phyloP scores from a whole-genome alignment of 2,888 invertebrate genomes.

The Drosophila vallismaia region DNA sequence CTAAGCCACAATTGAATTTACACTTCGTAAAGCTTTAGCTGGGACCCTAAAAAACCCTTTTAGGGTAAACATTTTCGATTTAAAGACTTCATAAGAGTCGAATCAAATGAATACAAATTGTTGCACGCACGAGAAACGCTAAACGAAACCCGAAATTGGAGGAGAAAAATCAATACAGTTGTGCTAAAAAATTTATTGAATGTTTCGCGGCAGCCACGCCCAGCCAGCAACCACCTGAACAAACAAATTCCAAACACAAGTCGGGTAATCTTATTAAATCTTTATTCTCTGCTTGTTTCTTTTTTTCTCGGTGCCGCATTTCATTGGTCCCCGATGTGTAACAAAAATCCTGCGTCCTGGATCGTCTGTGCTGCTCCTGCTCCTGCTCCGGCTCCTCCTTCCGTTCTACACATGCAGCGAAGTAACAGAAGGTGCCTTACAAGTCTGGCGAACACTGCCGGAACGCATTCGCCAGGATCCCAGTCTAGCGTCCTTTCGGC shows the following conservation, averaged over 20 bases:
- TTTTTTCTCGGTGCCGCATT: conserved; percentile 29
- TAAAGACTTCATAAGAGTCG: conserved; percentile 39
- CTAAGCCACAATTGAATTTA: conserved; percentile 45
- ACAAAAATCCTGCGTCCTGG: conserved; percentile 45
- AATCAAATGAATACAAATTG: conserved; percentile 39
- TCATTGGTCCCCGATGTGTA: conserved; percentile 68
- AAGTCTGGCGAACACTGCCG: conserved; percentile 88
- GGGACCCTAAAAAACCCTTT: conserved; percentile 20
- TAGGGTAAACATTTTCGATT: conserved; percentile 51
- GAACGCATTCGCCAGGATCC: conserved; percentile 89
- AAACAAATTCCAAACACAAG: conserved; percentile 66
- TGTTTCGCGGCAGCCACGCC: conserved; percentile 45
- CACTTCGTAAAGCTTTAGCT: conserved; percentile 37
- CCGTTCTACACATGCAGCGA: conserved; percentile 81
- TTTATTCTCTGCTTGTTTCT: conserved; percentile 44
- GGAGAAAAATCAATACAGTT: conserved; percentile 62
- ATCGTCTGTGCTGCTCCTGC: background rate
- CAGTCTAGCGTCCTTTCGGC: conserved; percentile 86
- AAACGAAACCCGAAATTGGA: background rate
- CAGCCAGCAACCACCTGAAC: conserved; percentile 44
- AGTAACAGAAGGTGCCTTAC: conserved; percentile 87
- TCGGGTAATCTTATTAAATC: conserved; percentile 71
- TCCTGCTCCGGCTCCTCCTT: background rate
- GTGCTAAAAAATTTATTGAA: conserved; percentile 53
- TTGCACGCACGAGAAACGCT: conserved; percentile 14